Evolutionary conservation across 1,140 invertebrate genomes (phyloP).

Genomic region (Lutraria rhynchaena): DNA sequence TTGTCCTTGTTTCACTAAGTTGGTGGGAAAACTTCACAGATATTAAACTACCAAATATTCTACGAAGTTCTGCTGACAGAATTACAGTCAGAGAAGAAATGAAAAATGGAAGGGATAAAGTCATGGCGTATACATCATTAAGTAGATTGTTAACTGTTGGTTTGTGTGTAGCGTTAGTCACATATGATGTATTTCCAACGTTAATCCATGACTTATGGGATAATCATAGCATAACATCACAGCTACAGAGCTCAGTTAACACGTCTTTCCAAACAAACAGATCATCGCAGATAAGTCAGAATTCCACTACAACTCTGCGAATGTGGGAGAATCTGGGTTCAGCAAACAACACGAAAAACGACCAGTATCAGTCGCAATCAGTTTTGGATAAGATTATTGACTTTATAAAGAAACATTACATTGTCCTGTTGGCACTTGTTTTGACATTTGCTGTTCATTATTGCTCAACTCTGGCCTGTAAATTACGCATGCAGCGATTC

Average conservation of each 20-base stretch:
- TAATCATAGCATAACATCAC: no score
- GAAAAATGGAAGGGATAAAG: conserved; percentile 12
- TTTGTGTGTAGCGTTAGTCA: not conserved
- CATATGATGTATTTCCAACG: no score
- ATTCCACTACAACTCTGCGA: no score
- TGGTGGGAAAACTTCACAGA: conserved; percentile 99
- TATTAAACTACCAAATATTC: not conserved
- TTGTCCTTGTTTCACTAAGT: conserved; percentile 88
- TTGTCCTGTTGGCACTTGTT: conserved; percentile 45
- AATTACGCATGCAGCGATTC: conserved; percentile 64
- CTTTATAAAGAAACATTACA: conserved; percentile 14
- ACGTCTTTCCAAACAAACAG: no score
- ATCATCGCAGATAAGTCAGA: no score
- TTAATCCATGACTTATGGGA: no score
- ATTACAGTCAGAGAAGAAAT: not conserved
- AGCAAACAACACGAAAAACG: no score
- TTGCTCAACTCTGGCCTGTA: conserved; percentile 62
- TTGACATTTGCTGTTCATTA: conserved; percentile 39
- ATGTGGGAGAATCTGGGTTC: no score
- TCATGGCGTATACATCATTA: not conserved
- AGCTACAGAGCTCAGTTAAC: no score
- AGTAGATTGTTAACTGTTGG: conserved; percentile 1
- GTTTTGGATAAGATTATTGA: not conserved
- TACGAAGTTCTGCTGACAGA: not conserved
- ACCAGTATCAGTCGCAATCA: no score